A percentile compares a stretch with the other conserved stretches of the same genome.
Conservation (phyloP, 2,888 invertebrate genomes). For the Pyrrhia umbra region DNA sequence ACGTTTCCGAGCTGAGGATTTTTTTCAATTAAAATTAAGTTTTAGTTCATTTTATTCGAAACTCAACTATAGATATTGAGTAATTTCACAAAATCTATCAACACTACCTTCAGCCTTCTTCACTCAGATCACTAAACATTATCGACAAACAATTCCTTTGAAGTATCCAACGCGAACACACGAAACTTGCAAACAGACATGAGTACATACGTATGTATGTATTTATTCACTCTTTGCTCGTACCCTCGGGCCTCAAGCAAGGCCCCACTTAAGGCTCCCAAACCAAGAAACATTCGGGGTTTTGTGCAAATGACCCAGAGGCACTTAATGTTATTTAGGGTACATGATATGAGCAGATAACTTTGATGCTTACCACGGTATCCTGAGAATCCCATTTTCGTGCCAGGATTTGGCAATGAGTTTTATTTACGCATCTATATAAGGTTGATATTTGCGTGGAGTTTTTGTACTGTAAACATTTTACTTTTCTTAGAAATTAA, state of each 20-base stretch:
- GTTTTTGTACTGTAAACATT: too few species aligned
- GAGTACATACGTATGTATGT: slow-evolving; percentile 23
- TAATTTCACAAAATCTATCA: background rate
- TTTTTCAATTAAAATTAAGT: too few species aligned
- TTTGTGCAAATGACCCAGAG: slow-evolving; percentile 58
- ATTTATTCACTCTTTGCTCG: slow-evolving; percentile 28
- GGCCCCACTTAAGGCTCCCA: slow-evolving; percentile 32
- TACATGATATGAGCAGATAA: slow-evolving; percentile 24
- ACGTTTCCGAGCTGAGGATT: too few species aligned
- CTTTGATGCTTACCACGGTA: slow-evolving; percentile 24
- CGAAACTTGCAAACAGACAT: slow-evolving; percentile 26
- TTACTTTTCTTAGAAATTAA: too few species aligned
- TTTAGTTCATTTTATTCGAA: too few species aligned
- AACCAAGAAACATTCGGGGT: slow-evolving; percentile 44
- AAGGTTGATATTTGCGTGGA: background rate
- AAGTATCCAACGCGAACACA: slow-evolving; percentile 12
- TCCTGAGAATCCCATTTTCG: slow-evolving; percentile 6
- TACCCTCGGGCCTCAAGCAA: slow-evolving; percentile 37
- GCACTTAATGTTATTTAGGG: slow-evolving; percentile 46
- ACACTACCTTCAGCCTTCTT: slow-evolving; percentile 4
- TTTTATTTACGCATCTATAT: background rate
- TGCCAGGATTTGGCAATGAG: slow-evolving; percentile 9
- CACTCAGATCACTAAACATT: slow-evolving; percentile 2
- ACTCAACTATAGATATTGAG: background rate
- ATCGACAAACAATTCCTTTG: slow-evolving; percentile 39